Percentiles rank a stretch among this genome's conserved stretches.
These are phyloP conservation scores for Malurus melanocephalus DNA, from an alignment of 2,113 vertebrate species.

Conservation along the genomic window DNA sequence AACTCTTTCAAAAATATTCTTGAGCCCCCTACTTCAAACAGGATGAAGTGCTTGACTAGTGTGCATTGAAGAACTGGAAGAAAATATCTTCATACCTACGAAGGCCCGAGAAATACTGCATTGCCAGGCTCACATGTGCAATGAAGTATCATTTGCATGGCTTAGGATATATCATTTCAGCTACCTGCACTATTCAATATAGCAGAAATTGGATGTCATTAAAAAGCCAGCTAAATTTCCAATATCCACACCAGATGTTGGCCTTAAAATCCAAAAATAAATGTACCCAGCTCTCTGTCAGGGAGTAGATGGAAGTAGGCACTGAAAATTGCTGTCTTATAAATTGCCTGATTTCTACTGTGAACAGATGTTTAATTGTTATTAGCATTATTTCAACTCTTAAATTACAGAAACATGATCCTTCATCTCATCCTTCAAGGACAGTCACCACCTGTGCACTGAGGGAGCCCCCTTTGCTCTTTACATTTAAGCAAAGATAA, in stretches of 20 bases:
- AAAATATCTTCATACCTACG: neutral
- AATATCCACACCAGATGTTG: neutral
- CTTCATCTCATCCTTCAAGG: neutral
- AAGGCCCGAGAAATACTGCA: neutral
- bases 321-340: neutral
- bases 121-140: rapidly evolving
- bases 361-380: neutral
- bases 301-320: neutral
- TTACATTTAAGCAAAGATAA: neutral
- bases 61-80: neutral
- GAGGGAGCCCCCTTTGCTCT: neutral
- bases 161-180: neutral
- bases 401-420: neutral
- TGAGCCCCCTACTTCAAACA: neutral
- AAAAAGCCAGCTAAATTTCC: neutral
- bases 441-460: neutral
- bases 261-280: neutral
- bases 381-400: neutral
- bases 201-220: neutral
- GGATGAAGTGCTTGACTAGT: neutral
- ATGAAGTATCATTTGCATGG: neutral
- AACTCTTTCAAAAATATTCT: neutral
- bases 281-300: neutral
- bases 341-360: neutral
- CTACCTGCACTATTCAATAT: neutral